These are phyloP conservation scores for Barnardius zonarius DNA, from an alignment of 2,113 vertebrate genomes.

Conservation along the genomic window DNA sequence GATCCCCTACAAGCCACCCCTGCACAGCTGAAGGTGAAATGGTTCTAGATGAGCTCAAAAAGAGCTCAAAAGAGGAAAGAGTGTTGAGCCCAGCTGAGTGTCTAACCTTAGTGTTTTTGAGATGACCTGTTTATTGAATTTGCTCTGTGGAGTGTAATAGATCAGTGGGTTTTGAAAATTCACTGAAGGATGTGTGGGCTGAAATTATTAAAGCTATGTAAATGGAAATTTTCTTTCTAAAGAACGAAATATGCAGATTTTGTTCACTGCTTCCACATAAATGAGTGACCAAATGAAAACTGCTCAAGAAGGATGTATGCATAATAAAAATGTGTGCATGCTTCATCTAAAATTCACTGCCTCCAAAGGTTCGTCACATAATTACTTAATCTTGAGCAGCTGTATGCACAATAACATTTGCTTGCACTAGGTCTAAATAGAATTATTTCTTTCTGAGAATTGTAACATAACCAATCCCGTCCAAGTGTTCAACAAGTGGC, in stretches of 20 bases:
- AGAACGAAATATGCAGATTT: constrained; percentile 52
- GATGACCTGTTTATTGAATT: background rate
- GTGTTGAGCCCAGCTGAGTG: background rate
- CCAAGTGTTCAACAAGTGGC: constrained; percentile 3
- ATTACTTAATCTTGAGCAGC: constrained; percentile 66
- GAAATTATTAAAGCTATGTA: background rate
- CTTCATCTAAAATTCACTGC: constrained; percentile 55
- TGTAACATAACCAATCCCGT: background rate
- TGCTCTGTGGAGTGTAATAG: background rate
- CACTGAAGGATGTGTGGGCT: background rate
- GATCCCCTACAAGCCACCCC: background rate
- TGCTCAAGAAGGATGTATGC: constrained; percentile 44
- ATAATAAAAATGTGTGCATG: constrained; percentile 47
- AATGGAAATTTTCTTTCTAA: constrained; percentile 9
- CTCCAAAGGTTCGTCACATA: constrained; percentile 54
- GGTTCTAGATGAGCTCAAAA: background rate
- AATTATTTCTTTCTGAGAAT: constrained; percentile 39
- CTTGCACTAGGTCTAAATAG: constrained; percentile 27
- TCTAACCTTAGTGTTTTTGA: background rate
- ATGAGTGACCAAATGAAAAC: constrained; percentile 50
- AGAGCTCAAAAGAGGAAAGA: background rate
- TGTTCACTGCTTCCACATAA: constrained; percentile 32
- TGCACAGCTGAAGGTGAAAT: background rate
- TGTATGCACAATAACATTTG: constrained; percentile 50
- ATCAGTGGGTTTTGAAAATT: background rate